Conservation (phyloP, 1,140 invertebrate species). For the Cyrtorhinus lividipennis region DNA sequence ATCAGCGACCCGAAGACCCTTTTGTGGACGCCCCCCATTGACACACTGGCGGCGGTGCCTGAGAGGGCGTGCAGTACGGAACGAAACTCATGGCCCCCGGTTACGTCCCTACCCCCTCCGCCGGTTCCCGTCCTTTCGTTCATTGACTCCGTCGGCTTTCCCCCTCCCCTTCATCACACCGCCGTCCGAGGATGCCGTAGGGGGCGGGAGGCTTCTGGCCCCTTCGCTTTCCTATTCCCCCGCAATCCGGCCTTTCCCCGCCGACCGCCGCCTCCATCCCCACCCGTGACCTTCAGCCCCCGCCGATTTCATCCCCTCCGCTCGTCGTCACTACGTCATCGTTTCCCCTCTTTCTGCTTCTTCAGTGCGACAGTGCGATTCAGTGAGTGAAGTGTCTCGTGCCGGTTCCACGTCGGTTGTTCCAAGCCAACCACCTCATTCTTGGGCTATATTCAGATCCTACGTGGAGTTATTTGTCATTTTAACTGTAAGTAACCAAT, state of each 20-base stretch:
- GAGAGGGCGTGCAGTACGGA: no score
- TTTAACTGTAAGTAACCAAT: background rate
- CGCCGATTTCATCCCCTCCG: background rate
- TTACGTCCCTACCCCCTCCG: background rate
- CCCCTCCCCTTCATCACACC: background rate
- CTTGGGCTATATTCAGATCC: background rate
- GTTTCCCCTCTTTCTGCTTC: background rate
- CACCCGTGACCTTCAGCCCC: background rate
- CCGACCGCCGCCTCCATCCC: background rate
- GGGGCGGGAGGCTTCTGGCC: no score
- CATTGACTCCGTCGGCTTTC: background rate
- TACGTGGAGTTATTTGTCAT: background rate
- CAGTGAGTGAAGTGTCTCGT: background rate
- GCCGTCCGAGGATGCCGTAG: no score
- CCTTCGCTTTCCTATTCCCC: background rate
- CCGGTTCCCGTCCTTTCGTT: background rate
- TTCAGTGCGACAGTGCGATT: constrained; percentile 1
- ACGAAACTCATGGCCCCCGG: background rate
- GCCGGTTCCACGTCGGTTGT: background rate
- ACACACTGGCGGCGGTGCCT: background rate
- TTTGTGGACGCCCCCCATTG: background rate
- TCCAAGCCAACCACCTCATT: background rate
- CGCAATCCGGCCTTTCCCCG: background rate
- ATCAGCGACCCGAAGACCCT: no score
- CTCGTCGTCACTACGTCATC: background rate